Percentiles rank a stretch among this genome's conserved stretches.
Evolutionary conservation across 2,113 vertebrate genomes (phyloP).

Genomic region (Rattus rattus): DNA sequence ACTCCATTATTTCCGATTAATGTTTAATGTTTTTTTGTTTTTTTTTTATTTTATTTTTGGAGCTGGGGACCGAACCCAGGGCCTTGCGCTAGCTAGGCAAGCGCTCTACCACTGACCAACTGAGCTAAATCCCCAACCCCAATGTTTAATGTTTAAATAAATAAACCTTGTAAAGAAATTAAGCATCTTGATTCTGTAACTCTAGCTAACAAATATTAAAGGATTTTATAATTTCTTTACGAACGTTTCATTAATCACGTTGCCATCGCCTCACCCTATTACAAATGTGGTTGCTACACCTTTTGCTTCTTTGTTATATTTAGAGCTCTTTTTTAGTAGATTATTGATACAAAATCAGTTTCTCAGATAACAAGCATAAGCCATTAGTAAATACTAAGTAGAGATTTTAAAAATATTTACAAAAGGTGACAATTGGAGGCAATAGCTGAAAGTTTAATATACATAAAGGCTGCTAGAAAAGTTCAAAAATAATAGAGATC

Average conservation of each 20-base stretch:
- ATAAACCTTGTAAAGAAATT: too few species aligned
- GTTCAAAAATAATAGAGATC: neutral
- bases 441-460: neutral
- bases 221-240: neutral
- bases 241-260: slow-evolving; percentile 12
- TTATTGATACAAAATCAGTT: neutral
- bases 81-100: too few species aligned
- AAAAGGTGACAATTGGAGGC: neutral
- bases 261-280: neutral
- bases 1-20: too few species aligned
- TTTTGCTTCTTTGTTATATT: neutral
- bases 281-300: neutral
- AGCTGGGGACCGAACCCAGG: too few species aligned
- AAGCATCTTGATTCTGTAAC: too few species aligned
- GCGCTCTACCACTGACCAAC: too few species aligned
- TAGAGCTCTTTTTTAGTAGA: neutral
- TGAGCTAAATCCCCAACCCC: too few species aligned
- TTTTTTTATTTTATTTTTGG: too few species aligned
- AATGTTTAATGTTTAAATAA: too few species aligned
- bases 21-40: too few species aligned
- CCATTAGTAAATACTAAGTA: neutral
- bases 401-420: neutral
- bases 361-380: neutral
- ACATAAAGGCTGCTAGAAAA: neutral
- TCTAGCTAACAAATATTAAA: neutral